Evolutionary conservation across 2,113 vertebrate genomes (phyloP).

Genomic region (Eonycteris spelaea): DNA sequence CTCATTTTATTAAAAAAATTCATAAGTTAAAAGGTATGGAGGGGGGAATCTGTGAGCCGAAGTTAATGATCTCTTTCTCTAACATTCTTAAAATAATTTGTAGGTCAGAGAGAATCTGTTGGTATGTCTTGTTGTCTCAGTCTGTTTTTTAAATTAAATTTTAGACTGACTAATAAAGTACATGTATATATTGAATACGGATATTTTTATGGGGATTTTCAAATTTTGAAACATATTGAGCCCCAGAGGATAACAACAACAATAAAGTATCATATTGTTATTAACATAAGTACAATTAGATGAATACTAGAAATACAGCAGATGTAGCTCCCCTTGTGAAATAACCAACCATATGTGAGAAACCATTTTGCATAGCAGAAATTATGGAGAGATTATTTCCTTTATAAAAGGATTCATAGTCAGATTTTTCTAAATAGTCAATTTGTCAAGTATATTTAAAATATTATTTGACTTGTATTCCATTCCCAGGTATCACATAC

Average conservation of each 20-base stretch:
- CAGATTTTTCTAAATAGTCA: not conserved
- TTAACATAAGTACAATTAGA: slow-evolving; percentile 27
- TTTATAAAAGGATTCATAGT: slow-evolving; percentile 6
- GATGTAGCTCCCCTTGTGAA: not conserved
- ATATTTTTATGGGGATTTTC: slow-evolving; percentile 18
- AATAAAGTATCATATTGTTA: slow-evolving; percentile 36
- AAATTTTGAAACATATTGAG: slow-evolving; percentile 13
- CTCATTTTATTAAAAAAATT: slow-evolving; percentile 1
- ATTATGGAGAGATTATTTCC: slow-evolving; percentile 12
- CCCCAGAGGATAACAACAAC: slow-evolving; percentile 2
- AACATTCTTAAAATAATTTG: not conserved
- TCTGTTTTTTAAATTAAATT: slow-evolving; percentile 13
- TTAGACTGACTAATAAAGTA: not conserved
- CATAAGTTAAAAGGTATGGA: not conserved
- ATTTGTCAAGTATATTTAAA: slow-evolving; percentile 25
- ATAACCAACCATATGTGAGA: slow-evolving; percentile 19
- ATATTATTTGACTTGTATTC: slow-evolving; percentile 10
- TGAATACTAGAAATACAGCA: slow-evolving; percentile 34
- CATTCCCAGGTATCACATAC: not conserved
- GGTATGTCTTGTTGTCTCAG: not conserved
- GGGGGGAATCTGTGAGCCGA: not conserved
- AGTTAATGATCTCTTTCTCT: not conserved
- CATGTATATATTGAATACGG: not conserved
- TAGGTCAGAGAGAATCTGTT: not conserved
- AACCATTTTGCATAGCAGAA: slow-evolving; percentile 19